These are phyloP conservation scores for Bacillus rossius DNA, from an alignment of 1,140 invertebrate genomes.

Conservation along the genomic window DNA sequence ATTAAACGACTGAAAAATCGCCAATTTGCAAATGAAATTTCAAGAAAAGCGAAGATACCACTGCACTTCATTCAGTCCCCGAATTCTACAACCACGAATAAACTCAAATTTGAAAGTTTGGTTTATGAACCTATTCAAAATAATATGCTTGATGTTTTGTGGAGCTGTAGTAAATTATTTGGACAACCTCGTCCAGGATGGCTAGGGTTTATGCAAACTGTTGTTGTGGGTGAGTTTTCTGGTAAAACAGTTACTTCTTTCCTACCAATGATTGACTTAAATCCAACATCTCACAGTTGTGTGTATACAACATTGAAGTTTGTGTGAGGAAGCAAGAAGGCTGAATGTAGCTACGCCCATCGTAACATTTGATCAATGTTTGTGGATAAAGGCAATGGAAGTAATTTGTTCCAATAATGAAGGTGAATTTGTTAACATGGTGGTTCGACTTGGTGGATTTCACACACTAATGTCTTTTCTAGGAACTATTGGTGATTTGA, in stretches of 20 bases:
- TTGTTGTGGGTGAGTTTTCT: conserved; percentile 19
- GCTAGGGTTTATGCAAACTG: conserved; percentile 29
- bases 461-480: conserved; percentile 39
- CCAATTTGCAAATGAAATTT: background rate
- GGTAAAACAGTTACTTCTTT: conserved; percentile 17
- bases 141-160: too few relatives aligned
- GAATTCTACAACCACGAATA: too few relatives aligned
- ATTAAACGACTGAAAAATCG: background rate
- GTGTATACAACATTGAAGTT: conserved; percentile 23
- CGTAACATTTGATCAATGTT: conserved; percentile 31
- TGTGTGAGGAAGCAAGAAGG: conserved; percentile 13
- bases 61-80: background rate
- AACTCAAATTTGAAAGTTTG: background rate
- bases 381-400: conserved; percentile 42
- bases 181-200: conserved; percentile 21
- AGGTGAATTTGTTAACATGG: conserved; percentile 10
- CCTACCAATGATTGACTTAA: too few relatives aligned
- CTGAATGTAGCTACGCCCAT: conserved; percentile 19
- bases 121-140: background rate
- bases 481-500: conserved; percentile 39
- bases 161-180: too few relatives aligned
- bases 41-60: background rate
- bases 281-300: too few relatives aligned
- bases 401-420: conserved; percentile 27
- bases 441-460: conserved; percentile 30